A percentile compares a stretch with the other conserved stretches of the same genome.
Evolutionary conservation across 2,888 invertebrate species (phyloP).

Genomic region (Drosophila fungiperda): DNA sequence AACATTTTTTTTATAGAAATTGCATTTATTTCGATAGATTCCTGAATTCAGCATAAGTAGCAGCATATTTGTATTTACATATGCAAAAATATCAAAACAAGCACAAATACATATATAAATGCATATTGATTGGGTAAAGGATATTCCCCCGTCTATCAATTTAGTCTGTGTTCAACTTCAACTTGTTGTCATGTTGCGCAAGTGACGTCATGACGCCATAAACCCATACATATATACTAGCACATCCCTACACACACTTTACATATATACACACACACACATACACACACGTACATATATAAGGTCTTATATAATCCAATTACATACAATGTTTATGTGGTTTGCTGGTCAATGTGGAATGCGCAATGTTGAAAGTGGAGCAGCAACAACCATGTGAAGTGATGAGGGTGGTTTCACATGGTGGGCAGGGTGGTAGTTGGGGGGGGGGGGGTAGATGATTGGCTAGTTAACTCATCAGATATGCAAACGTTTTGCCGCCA

Average conservation of each 20-base stretch:
- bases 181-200: background rate
- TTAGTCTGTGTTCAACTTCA: background rate
- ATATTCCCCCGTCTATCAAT: background rate
- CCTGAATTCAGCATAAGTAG: background rate
- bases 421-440: background rate
- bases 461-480: constrained; percentile 39
- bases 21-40: background rate
- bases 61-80: background rate
- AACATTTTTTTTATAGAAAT: background rate
- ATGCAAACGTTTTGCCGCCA: constrained; percentile 40
- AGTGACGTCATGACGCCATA: background rate
- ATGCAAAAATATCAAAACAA: background rate
- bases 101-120: background rate
- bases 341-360: constrained; percentile 35
- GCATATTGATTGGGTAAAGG: background rate
- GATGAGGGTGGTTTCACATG: background rate
- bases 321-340: constrained; percentile 3
- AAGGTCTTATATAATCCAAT: constrained; percentile 11
- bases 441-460: background rate
- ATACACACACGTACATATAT: background rate
- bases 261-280: background rate
- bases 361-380: constrained; percentile 43
- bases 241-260: background rate
- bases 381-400: constrained; percentile 10
- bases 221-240: background rate